A percentile compares a stretch with the other conserved stretches of the same genome.
Conservation (phyloP, 2,113 vertebrate genomes). For the Eleginops maclovinus region DNA sequence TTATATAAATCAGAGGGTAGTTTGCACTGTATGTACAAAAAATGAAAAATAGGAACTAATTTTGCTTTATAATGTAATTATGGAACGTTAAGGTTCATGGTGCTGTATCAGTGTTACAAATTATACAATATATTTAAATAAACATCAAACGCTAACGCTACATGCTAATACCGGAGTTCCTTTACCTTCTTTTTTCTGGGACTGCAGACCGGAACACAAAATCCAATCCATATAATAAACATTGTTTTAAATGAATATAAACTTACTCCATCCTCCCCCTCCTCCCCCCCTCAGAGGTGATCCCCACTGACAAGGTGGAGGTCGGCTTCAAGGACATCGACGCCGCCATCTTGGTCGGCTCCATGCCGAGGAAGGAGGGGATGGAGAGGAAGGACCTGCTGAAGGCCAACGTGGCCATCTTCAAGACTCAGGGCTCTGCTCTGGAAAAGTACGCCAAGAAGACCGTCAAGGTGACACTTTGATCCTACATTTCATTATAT, state of each 20-base stretch:
- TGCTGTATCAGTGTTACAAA: too few species aligned
- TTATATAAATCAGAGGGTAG: too few species aligned
- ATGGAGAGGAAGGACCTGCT: conserved; percentile 99
- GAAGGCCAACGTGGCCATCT: conserved; percentile 97
- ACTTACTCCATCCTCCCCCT: not conserved
- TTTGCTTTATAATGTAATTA: too few species aligned
- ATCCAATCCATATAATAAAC: too few species aligned
- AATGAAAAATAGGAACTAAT: too few species aligned
- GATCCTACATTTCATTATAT: not conserved
- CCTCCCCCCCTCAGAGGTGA: conserved; percentile 86
- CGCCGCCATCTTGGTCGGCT: conserved; percentile 94
- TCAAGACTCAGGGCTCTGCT: conserved; percentile 94
- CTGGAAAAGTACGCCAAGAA: conserved; percentile 97
- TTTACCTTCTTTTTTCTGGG: too few species aligned
- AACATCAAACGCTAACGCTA: too few species aligned
- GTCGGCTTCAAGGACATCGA: conserved; percentile 96
- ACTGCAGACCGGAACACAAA: too few species aligned
- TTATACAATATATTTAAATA: too few species aligned
- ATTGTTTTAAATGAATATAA: not conserved
- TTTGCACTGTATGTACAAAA: too few species aligned
- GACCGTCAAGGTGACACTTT: conserved; percentile 90
- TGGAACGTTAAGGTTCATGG: too few species aligned
- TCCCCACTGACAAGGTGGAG: conserved; percentile 95
- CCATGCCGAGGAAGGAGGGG: conserved; percentile 97
- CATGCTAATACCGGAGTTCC: too few species aligned